Percentiles rank a stretch among this genome's conserved stretches.
phyloP scores from a whole-genome alignment of 2,797 vertebrate species.

The Smutsia gigantea region DNA sequence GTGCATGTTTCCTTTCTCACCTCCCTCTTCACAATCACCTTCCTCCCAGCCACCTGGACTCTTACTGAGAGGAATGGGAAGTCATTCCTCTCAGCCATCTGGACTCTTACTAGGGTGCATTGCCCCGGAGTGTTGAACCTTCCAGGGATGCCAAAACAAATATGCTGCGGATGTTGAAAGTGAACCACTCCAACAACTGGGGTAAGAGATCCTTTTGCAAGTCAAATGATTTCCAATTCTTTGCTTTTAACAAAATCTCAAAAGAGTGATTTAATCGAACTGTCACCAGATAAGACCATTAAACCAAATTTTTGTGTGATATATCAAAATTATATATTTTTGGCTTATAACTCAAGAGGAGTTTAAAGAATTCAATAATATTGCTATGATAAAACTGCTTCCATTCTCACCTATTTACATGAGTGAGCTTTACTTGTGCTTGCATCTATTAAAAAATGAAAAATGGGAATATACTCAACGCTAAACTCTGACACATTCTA shows the following conservation, averaged over 20 bases:
- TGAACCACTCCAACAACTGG: background rate
- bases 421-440: slow-evolving; percentile 4
- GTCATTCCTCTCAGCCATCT: background rate
- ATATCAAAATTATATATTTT: slow-evolving; percentile 21
- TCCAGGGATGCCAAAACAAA: background rate
- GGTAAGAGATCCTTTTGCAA: background rate
- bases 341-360: background rate
- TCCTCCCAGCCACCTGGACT: background rate
- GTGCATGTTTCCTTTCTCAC: background rate
- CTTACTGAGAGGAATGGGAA: background rate
- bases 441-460: background rate
- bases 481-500: background rate
- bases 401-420: background rate
- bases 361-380: background rate
- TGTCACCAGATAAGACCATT: background rate
- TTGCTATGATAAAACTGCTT: background rate
- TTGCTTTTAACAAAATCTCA: slow-evolving; percentile 5
- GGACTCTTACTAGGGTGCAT: background rate
- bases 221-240: background rate
- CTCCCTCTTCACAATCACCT: background rate
- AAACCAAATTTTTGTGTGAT: background rate
- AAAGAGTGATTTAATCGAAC: background rate
- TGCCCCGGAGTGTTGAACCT: background rate
- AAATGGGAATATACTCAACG: background rate
- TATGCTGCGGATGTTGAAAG: background rate